A percentile compares a stretch with the other conserved stretches of the same genome.
Evolutionary conservation across 2,888 invertebrate species (phyloP).

Genomic region (Netelia virgata): DNA sequence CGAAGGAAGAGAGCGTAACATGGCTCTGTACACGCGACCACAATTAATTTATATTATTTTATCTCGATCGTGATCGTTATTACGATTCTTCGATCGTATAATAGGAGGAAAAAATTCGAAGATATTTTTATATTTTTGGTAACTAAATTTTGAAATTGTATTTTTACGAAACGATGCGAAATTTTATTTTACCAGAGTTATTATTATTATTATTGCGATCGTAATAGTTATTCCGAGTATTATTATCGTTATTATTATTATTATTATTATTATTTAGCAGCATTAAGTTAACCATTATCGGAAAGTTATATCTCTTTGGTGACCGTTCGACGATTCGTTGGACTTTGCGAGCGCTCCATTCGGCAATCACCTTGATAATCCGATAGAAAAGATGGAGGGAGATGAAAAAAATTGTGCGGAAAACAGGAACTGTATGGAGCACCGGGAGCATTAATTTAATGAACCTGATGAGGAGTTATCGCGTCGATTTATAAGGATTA

Average conservation of each 20-base stretch:
- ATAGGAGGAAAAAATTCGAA: no score
- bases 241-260: no score
- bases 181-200: no score
- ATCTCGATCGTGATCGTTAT: not conserved
- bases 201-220: no score
- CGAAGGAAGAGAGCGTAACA: no score
- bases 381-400: slow-evolving; percentile 34
- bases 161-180: no score
- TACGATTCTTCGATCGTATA: no score
- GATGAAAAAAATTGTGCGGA: slow-evolving; percentile 14
- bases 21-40: no score
- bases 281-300: not conserved
- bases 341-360: slow-evolving; percentile 45
- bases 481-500: slow-evolving; percentile 77
- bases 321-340: slow-evolving; percentile 34
- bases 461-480: slow-evolving; percentile 77
- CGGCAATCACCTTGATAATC: slow-evolving; percentile 32
- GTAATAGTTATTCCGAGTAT: no score
- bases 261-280: not conserved
- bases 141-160: no score
- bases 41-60: not conserved
- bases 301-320: not conserved
- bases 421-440: slow-evolving; percentile 30
- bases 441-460: slow-evolving; percentile 77
- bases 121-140: no score